Evolutionary conservation across 2,797 vertebrate genomes (phyloP), one percentile per base, ranked within the genome.

Genomic region (Dipus sagitta): DNA sequence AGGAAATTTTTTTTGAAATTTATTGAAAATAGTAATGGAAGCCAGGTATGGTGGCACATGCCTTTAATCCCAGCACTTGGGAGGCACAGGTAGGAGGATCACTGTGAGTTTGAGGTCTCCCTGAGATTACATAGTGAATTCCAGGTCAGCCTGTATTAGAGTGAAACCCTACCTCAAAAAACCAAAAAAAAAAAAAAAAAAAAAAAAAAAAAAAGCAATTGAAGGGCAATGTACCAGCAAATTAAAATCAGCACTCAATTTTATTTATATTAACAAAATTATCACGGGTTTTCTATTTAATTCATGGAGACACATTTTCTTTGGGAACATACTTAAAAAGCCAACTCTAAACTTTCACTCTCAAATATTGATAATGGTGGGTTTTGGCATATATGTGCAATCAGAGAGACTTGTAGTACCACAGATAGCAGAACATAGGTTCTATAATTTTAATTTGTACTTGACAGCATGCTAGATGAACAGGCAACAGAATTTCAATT

Each of bases 401-500:
- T 84, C 5, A 75, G 3, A 6, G 54, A 96, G 12, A 17, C 94
- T 97, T 96, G 70, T 93, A 78, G 38, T 62, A 94, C 83, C 78
- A 0, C 1, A 90, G 90, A 9, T 75, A 92, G 24, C 28, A 90
- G 54, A 94, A 85, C 7, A 75, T 52, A 9, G 34, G 60, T 96
- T 96, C 74, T 83, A 88, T 11, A 94, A 88, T 6, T 94, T 30
- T 79, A 96, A 77, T 96, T 97, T 97, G 3, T 93, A 38, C 90
- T 74, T 93, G 67, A 94, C n/a, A 97, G 70, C 0, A 91, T 90
- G 38, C 2, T 87, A 88, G 95, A 68, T 74, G 38, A 96, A 24
- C 10, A 76, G 6, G 86, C 71, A 24, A 79, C 15, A 64, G 80
- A 47, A 88, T 91, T 90, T 79, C 26, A 71, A 89, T 97, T 95